Conservation (phyloP, 2,113 vertebrate genomes). For the Euleptes europaea region DNA sequence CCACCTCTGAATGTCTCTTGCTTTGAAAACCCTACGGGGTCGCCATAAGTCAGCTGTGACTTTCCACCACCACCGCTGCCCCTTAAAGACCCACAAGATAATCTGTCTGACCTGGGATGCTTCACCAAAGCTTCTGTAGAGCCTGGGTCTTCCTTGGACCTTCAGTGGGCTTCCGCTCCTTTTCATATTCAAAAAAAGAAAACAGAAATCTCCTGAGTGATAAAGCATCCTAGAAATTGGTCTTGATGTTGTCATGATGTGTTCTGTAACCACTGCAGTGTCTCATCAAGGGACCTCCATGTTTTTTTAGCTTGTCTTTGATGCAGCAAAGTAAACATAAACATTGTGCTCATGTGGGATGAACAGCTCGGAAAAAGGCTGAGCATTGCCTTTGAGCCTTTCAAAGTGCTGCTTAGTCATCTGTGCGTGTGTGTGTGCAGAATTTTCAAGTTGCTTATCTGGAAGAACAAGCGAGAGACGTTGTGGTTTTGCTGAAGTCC, state of each 20-base stretch:
- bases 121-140: background rate
- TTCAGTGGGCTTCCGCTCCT: background rate
- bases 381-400: background rate
- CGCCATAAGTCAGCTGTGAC: too few relatives aligned
- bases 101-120: too few relatives aligned
- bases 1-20: too few relatives aligned
- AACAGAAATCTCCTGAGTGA: background rate
- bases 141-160: conserved; percentile 5
- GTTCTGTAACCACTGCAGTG: background rate
- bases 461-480: background rate
- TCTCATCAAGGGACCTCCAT: background rate
- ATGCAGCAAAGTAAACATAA: background rate
- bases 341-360: background rate
- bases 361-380: background rate
- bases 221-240: background rate
- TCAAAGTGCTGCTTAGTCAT: background rate
- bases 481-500: background rate
- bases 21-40: too few relatives aligned
- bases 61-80: too few relatives aligned
- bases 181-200: conserved; percentile 8
- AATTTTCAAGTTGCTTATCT: background rate
- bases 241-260: background rate
- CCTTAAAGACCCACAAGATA: too few relatives aligned
- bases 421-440: background rate
- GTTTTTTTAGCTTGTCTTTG: background rate